phyloP scores from a whole-genome alignment of 2,888 invertebrate genomes.

The Drosophila stalkeri region DNA sequence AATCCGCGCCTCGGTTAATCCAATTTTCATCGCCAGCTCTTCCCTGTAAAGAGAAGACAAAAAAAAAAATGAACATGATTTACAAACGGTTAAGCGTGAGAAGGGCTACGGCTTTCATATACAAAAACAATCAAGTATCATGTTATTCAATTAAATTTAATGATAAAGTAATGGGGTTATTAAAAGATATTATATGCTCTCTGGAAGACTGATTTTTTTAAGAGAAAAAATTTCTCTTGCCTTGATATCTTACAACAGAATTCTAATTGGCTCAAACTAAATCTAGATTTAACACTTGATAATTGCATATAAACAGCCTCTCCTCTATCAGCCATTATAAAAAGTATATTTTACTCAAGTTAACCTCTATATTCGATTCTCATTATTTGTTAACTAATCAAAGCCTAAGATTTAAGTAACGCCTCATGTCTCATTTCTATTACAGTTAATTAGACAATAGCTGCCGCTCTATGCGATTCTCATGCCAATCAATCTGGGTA shows the following conservation, averaged over 20 bases:
- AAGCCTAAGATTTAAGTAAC: not conserved
- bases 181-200: not conserved
- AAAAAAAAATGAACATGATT: slow-evolving; percentile 23
- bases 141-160: slow-evolving; percentile 7
- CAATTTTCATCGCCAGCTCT: slow-evolving; percentile 97
- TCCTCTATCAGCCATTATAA: not conserved
- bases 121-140: slow-evolving; percentile 7
- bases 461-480: slow-evolving; percentile 15
- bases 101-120: not conserved
- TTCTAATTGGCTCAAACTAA: not conserved
- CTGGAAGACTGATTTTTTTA: not conserved
- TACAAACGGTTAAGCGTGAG: slow-evolving; percentile 17
- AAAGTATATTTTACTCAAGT: not conserved
- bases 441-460: not conserved
- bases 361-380: not conserved
- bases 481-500: slow-evolving; percentile 31
- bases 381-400: not conserved
- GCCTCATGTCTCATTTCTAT: slow-evolving; percentile 8
- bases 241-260: not conserved
- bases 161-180: not conserved
- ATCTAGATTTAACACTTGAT: not conserved
- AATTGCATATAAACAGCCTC: not conserved
- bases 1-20: slow-evolving; percentile 96
- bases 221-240: not conserved
- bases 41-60: slow-evolving; percentile 88